These are phyloP conservation scores for Phataginus tetradactyla DNA, from an alignment of 2,797 vertebrate genomes.

Conservation along the genomic window DNA sequence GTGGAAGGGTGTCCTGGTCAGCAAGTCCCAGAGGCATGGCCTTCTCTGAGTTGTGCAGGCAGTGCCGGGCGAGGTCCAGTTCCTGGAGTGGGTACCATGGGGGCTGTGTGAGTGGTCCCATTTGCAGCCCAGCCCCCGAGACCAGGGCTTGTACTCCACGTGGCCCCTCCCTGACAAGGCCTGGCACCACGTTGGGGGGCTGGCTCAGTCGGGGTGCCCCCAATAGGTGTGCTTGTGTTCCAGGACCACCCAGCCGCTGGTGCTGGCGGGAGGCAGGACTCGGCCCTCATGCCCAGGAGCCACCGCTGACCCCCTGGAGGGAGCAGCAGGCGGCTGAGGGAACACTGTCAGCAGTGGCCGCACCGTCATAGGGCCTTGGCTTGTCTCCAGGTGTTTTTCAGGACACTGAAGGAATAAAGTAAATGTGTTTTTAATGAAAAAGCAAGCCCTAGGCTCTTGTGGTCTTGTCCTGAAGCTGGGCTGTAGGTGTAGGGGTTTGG, in stretches of 20 bases:
- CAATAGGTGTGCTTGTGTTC: slow-evolving; percentile 50
- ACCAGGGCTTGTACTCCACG: fast-evolving
- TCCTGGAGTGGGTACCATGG: fast-evolving
- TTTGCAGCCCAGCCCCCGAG: no score
- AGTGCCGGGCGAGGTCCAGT: fast-evolving
- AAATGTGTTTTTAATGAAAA: slow-evolving; percentile 17
- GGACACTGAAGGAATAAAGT: slow-evolving; percentile 52
- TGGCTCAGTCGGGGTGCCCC: fast-evolving
- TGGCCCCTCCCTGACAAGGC: background rate
- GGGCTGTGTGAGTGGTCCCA: fast-evolving
- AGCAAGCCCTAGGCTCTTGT: background rate
- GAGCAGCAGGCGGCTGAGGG: fast-evolving
- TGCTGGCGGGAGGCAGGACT: background rate
- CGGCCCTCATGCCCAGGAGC: background rate
- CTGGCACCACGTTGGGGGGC: no score
- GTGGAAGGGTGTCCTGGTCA: background rate
- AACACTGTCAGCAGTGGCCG: fast-evolving
- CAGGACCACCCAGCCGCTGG: slow-evolving; percentile 53
- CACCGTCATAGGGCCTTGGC: fast-evolving
- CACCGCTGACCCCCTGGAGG: fast-evolving
- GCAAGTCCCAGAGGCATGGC: background rate
- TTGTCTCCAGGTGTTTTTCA: fast-evolving
- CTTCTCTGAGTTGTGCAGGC: fast-evolving
- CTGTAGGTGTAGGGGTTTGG: fast-evolving
- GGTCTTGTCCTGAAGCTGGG: background rate